Evolutionary conservation across 2,888 invertebrate species (phyloP).

Genomic region (Pyrocoelia pectoralis): DNA sequence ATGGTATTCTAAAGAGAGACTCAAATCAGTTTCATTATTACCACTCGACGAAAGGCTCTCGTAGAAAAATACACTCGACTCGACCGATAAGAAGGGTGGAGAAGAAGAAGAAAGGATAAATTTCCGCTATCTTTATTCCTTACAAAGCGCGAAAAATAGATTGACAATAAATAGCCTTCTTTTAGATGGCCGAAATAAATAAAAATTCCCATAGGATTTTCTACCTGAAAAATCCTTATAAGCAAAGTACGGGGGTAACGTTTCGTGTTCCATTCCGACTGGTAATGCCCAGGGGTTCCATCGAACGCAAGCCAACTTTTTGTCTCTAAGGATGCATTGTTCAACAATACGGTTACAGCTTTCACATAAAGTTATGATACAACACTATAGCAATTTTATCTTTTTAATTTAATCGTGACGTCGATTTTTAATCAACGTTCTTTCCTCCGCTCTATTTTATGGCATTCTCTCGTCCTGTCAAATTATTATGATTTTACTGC

Average conservation of each 20-base stretch:
- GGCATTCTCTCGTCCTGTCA: too few species aligned
- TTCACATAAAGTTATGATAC: constrained; percentile 9
- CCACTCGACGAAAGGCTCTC: neutral
- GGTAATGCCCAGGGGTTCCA: constrained; percentile 11
- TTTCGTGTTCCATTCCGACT: constrained; percentile 4
- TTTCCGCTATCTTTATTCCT: neutral
- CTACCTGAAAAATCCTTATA: constrained; percentile 9
- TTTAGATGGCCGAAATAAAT: neutral
- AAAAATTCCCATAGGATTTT: constrained; percentile 4
- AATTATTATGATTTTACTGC: too few species aligned
- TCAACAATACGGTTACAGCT: constrained; percentile 9
- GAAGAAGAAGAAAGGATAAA: neutral
- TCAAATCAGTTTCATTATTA: neutral
- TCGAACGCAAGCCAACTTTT: constrained; percentile 11
- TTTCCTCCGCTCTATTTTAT: neutral
- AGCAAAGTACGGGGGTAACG: constrained; percentile 3
- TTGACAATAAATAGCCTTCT: constrained; percentile 1
- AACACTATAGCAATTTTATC: constrained; percentile 2
- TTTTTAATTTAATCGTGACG: neutral
- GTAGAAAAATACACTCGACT: constrained; percentile 4
- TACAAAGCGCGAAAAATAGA: neutral
- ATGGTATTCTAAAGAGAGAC: neutral
- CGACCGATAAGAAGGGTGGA: neutral
- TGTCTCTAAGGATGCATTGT: constrained; percentile 11
- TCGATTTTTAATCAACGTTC: too few species aligned